Percentiles rank a stretch among this genome's conserved stretches.
phyloP scores from a whole-genome alignment of 1,140 invertebrate genomes.

The Pseudoatta argentina region DNA sequence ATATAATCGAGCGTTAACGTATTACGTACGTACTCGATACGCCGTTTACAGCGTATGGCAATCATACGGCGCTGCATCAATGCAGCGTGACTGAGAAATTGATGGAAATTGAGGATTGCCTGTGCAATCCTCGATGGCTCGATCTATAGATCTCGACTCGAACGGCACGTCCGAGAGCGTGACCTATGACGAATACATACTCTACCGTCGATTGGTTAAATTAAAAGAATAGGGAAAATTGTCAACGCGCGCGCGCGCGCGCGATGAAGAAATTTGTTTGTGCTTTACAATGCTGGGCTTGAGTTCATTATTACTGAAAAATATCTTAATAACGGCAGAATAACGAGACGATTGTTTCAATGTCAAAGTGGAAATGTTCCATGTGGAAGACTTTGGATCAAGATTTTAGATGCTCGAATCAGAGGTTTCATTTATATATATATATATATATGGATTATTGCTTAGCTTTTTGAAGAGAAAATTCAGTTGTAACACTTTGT shows the following conservation, averaged over 20 bases:
- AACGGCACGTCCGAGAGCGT: slow-evolving; percentile 39
- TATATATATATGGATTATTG: too few species aligned
- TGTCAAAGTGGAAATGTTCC: neutral
- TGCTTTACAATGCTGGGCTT: slow-evolving; percentile 25
- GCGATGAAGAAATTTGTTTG: slow-evolving; percentile 27
- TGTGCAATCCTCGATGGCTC: neutral
- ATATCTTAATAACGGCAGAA: slow-evolving; percentile 27
- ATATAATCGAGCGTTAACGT: too few species aligned
- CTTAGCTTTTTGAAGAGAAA: neutral
- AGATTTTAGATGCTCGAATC: too few species aligned
- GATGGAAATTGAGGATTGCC: neutral
- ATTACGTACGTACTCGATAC: too few species aligned
- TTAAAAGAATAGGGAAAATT: slow-evolving; percentile 41
- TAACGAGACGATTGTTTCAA: slow-evolving; percentile 21
- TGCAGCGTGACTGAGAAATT: neutral
- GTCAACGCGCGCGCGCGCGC: slow-evolving; percentile 1
- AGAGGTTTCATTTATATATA: too few species aligned
- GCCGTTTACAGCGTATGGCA: neutral
- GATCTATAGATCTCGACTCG: neutral
- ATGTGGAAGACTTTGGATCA: neutral
- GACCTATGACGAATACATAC: slow-evolving; percentile 36
- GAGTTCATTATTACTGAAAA: slow-evolving; percentile 30
- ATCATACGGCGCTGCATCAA: neutral
- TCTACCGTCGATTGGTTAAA: slow-evolving; percentile 37
- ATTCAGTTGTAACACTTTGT: neutral